Percentiles rank a stretch among this genome's conserved stretches.
Evolutionary conservation across 2,113 vertebrate genomes (phyloP).

Genomic region (Leucopsar rothschildi): DNA sequence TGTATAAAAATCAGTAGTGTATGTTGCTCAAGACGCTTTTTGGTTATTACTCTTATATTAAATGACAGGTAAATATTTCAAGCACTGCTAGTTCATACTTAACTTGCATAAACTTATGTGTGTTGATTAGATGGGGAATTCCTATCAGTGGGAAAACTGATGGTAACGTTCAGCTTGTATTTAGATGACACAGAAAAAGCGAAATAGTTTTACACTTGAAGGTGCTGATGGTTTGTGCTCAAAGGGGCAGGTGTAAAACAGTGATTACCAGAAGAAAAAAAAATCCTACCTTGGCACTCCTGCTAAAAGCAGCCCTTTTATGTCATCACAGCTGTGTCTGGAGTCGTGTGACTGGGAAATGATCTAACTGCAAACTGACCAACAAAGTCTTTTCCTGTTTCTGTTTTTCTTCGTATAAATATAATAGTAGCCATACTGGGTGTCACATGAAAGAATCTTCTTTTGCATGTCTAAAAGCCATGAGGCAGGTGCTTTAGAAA

Average conservation of each 20-base stretch:
- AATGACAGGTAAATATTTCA: background rate
- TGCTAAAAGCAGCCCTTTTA: background rate
- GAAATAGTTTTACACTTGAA: background rate
- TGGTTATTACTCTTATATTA: background rate
- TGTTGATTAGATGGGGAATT: background rate
- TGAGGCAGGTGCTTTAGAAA: background rate
- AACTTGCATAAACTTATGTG: fast-evolving
- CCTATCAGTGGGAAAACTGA: background rate
- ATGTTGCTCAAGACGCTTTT: background rate
- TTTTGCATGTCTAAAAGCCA: background rate
- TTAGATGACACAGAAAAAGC: background rate
- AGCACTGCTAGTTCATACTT: background rate
- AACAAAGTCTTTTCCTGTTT: background rate
- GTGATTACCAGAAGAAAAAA: background rate
- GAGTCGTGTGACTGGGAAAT: background rate
- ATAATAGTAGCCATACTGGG: background rate
- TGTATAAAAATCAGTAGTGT: background rate
- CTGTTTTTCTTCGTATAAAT: background rate
- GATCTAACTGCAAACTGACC: background rate
- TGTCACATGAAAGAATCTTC: background rate
- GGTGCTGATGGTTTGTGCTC: background rate
- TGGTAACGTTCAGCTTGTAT: fast-evolving
- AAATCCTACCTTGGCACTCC: fast-evolving
- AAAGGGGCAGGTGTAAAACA: background rate
- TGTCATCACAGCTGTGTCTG: background rate